A percentile compares a stretch with the other conserved stretches of the same genome.
Conservation (phyloP, 2,797 vertebrate species). For the Chromis chromis region DNA sequence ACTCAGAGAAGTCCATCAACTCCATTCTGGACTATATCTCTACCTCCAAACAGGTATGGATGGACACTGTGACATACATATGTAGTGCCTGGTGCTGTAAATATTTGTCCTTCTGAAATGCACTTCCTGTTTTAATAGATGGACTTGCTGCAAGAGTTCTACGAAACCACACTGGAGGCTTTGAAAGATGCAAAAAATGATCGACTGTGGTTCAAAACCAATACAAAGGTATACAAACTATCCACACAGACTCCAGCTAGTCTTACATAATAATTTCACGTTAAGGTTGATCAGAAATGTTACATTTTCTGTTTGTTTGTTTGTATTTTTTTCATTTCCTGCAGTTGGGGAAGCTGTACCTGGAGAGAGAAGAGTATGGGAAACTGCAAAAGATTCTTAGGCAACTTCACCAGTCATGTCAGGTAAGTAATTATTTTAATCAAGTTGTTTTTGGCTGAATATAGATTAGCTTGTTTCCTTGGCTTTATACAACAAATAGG, state of each 20-base stretch:
- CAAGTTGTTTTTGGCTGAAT: background rate
- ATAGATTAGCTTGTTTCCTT: too few species aligned
- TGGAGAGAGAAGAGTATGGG: conserved; percentile 98
- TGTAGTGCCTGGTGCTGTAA: background rate
- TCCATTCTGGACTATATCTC: conserved; percentile 99
- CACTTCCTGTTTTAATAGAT: conserved; percentile 84
- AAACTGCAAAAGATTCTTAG: conserved; percentile 98
- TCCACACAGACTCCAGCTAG: background rate
- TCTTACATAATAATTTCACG: background rate
- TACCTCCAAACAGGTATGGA: conserved; percentile 97
- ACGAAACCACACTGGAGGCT: conserved; percentile 98
- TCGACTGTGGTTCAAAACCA: conserved; percentile 98
- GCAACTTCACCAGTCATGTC: conserved; percentile 98
- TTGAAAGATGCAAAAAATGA: conserved; percentile 98
- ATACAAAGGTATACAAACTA: conserved; percentile 91
- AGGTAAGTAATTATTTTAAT: conserved; percentile 84
- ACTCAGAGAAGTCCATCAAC: conserved; percentile 99
- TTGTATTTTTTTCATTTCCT: conserved; percentile 32
- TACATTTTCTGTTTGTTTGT: background rate
- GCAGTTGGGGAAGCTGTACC: conserved; percentile 97
- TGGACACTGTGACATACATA: background rate
- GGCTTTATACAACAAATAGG: too few species aligned
- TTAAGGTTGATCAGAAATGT: background rate
- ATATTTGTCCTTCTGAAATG: background rate
- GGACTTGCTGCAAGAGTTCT: conserved; percentile 99